phyloP scores from a whole-genome alignment of 2,888 invertebrate genomes.

The Heliconius ethilla region DNA sequence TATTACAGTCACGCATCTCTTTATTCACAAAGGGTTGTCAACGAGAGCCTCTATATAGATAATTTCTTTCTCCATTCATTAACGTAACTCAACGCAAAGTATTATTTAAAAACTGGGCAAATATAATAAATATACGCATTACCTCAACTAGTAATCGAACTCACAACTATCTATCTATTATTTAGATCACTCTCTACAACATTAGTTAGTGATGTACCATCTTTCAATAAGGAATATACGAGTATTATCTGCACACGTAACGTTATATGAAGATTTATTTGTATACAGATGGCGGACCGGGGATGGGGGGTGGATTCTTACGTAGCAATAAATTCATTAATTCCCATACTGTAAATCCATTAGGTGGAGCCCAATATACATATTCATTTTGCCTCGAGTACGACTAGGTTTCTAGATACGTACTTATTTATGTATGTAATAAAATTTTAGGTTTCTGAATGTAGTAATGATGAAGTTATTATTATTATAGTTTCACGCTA shows the following conservation, averaged over 20 bases:
- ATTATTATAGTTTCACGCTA: not conserved
- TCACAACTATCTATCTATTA: not conserved
- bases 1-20: too few relatives aligned
- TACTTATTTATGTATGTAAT: not conserved
- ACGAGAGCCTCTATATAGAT: too few relatives aligned
- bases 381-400: conserved; percentile 31
- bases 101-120: not conserved
- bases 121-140: not conserved
- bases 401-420: not conserved
- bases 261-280: conserved; percentile 29
- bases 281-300: conserved; percentile 27
- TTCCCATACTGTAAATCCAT: conserved; percentile 36
- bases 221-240: not conserved
- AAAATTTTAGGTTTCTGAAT: not conserved
- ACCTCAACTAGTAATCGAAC: not conserved
- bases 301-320: conserved; percentile 10
- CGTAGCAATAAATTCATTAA: conserved; percentile 39
- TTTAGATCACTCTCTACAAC: not conserved
- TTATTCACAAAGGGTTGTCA: too few relatives aligned
- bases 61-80: not conserved
- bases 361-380: conserved; percentile 38
- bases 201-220: not conserved
- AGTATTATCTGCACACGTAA: not conserved
- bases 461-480: not conserved
- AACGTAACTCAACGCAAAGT: not conserved